Conservation (phyloP, 2,797 vertebrate species). For the Centroberyx gerrardi region DNA sequence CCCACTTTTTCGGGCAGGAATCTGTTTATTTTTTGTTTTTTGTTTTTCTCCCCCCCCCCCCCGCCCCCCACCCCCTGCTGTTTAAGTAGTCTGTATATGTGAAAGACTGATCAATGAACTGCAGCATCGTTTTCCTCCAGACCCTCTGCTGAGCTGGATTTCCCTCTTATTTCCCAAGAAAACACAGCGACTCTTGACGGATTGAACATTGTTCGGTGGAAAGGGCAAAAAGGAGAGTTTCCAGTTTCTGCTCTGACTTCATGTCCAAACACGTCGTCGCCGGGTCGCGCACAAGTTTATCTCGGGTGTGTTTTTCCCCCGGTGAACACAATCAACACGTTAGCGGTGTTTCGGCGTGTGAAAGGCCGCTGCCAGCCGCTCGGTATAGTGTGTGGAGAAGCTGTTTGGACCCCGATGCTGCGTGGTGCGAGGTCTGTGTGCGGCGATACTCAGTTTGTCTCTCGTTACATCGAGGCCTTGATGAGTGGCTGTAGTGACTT, state of each 20-base stretch:
- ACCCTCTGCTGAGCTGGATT: slow-evolving; percentile 30
- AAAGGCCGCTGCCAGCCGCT: background rate
- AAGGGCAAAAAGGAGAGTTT: slow-evolving; percentile 21
- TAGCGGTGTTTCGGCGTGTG: slow-evolving; percentile 15
- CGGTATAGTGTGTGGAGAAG: slow-evolving; percentile 30
- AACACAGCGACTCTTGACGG: slow-evolving; percentile 14
- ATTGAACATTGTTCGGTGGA: slow-evolving; percentile 29
- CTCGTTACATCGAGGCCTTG: slow-evolving; percentile 64
- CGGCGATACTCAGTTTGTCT: slow-evolving; percentile 54
- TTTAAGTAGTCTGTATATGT: slow-evolving; percentile 58
- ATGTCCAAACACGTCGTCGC: slow-evolving; percentile 37
- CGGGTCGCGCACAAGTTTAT: slow-evolving; percentile 46
- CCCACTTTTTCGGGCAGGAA: slow-evolving; percentile 23
- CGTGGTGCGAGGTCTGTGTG: slow-evolving; percentile 56
- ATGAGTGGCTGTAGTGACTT: slow-evolving; percentile 54
- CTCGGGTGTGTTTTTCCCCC: slow-evolving; percentile 22
- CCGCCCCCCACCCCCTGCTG: slow-evolving; percentile 17
- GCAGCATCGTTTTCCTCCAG: slow-evolving; percentile 30
- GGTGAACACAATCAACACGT: background rate
- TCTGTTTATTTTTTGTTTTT: background rate
- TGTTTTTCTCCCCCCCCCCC: background rate
- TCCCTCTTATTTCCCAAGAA: slow-evolving; percentile 40
- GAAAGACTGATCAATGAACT: slow-evolving; percentile 53
- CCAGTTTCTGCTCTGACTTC: slow-evolving; percentile 1
- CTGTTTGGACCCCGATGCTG: slow-evolving; percentile 43